Conservation (phyloP, 2,888 invertebrate species). For the Drosophila parthenogenetica region DNA sequence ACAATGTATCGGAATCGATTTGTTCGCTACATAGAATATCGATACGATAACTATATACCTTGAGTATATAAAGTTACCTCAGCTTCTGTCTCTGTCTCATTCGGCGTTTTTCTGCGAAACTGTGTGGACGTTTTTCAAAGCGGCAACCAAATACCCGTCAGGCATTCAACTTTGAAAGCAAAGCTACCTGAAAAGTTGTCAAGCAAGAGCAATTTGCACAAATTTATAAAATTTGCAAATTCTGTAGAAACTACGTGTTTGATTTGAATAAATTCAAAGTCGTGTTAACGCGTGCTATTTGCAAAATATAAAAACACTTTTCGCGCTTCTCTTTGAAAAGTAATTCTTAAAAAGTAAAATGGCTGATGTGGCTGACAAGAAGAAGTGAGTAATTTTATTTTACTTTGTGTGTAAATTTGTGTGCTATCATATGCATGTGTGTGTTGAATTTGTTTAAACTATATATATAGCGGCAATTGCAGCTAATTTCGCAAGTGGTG, state of each 20-base stretch:
- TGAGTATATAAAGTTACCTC: slow-evolving; percentile 57
- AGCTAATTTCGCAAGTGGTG: slow-evolving; percentile 58
- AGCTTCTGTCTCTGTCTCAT: slow-evolving; percentile 82
- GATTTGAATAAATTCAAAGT: slow-evolving; percentile 31
- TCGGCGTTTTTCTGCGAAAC: slow-evolving; percentile 84
- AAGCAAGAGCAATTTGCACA: slow-evolving; percentile 68
- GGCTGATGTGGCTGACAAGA: slow-evolving; percentile 85
- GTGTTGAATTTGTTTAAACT: slow-evolving; percentile 55
- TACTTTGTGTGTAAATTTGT: slow-evolving; percentile 41
- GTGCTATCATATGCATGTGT: slow-evolving; percentile 38
- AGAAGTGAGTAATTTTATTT: slow-evolving; percentile 83
- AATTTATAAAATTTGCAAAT: slow-evolving; percentile 66
- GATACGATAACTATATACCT: slow-evolving; percentile 27
- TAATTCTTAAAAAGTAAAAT: slow-evolving; percentile 79
- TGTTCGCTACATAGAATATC: slow-evolving; percentile 22
- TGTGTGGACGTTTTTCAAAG: slow-evolving; percentile 71
- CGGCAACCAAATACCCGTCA: slow-evolving; percentile 55
- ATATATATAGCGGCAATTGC: slow-evolving; percentile 45
- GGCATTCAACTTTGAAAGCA: slow-evolving; percentile 59
- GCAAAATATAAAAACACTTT: slow-evolving; percentile 45
- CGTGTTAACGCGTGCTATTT: slow-evolving; percentile 46
- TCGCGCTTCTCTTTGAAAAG: slow-evolving; percentile 69
- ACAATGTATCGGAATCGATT: slow-evolving; percentile 27
- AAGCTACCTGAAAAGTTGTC: slow-evolving; percentile 64
- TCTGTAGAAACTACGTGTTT: slow-evolving; percentile 47